Conservation (phyloP, 92 coral and sea anemone genomes). For the Diadumene lineata region DNA sequence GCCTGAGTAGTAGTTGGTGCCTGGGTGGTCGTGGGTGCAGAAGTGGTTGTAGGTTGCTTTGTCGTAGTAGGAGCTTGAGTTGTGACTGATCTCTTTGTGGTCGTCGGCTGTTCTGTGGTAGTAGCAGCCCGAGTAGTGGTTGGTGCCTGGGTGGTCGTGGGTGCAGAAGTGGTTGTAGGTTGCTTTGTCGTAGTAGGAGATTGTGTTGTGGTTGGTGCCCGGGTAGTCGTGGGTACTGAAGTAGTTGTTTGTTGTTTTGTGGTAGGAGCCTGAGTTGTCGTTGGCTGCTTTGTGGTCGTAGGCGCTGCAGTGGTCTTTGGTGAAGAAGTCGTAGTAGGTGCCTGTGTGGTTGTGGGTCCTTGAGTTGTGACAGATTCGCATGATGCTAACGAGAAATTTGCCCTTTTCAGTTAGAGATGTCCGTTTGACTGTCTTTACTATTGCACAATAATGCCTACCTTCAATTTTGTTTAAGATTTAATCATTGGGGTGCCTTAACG, state of each 20-base stretch:
- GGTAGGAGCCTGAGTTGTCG: conserved; percentile 26
- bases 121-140: conserved; percentile 26
- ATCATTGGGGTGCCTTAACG: no score
- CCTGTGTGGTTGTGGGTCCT: conserved; percentile 26
- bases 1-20: conserved; percentile 21
- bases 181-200: conserved; percentile 3
- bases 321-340: conserved; percentile 22
- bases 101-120: conserved; percentile 26
- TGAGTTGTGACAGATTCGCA: conserved; percentile 14
- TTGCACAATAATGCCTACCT: no score
- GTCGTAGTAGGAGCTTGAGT: conserved; percentile 7
- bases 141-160: conserved; percentile 28
- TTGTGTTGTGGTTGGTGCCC: conserved; percentile 15
- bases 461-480: no score
- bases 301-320: conserved; percentile 29
- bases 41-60: conserved; percentile 15
- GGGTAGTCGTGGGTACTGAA: conserved; percentile 28
- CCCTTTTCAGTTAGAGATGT: no score
- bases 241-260: conserved; percentile 23
- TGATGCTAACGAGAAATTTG: conserved; percentile 1
- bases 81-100: conserved; percentile 23
- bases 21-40: conserved; percentile 23
- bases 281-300: conserved; percentile 26
- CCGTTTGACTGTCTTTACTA: no score
- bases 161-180: conserved; percentile 19